Evolutionary conservation across 2,888 invertebrate species (phyloP), one percentile per base, ranked within the genome.

Genomic region (Latrodectus hesperus): DNA sequence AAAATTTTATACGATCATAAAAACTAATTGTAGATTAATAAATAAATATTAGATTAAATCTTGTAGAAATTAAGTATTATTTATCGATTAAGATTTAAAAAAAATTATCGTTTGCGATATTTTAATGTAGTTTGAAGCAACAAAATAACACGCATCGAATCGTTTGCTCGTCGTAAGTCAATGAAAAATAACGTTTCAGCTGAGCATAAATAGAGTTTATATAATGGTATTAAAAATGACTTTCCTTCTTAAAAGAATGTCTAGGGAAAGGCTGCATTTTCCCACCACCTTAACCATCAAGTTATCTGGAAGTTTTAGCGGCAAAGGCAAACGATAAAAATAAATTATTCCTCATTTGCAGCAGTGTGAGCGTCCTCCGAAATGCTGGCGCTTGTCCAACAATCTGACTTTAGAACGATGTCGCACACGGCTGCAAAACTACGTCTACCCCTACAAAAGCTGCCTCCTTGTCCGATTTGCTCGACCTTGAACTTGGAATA

Each of bases 401-500:
- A n/a, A 16, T 60, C n/a, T 60, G 60, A 60, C 60, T 60, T 60
- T 60, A n/a, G 60, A 60, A 60, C 60, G 12, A 60, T 60, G 60
- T 60, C 60, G 60, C 60, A 60, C 60, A 12, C 60, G 60, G 60
- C 60, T 12, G 60, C 60, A 60, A 38, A 38, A 60, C 60, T 60
- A 60, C 60, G 60, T 60, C 60, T 60, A 60, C 60, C n/a, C n/a
- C 60, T 38, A 4, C 38, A 38, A 60, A 60, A 60, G 12, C 60
- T 16, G 60, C 60, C 60, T 60, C 60, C 60, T 60, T n/a, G 60
- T 60, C 60, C 60, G 60, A 60, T 60, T 16, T 60, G 60, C n/a
- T 60, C 60, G 60, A 60, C 60, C 60, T 60, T 60, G 60, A 60
- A 60, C 60, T 60, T 60, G 60, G 60, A 60, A 60, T 16, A 60